Conservation (phyloP, 2,888 invertebrate species). For the Athrips mouffetella region DNA sequence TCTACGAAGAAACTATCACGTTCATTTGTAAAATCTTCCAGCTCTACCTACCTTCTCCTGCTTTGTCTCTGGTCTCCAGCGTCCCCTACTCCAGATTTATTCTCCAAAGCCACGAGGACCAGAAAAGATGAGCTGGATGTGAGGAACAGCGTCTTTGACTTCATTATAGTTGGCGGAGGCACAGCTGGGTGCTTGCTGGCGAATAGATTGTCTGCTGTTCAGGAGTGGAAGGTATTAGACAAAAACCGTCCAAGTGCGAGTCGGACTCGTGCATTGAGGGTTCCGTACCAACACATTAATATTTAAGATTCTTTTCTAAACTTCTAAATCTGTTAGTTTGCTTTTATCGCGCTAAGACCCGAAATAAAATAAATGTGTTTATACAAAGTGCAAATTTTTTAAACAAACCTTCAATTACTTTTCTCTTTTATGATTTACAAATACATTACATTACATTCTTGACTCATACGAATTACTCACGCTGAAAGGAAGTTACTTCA, state of each 20-base stretch:
- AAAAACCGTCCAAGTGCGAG: too few relatives aligned
- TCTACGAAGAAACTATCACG: too few relatives aligned
- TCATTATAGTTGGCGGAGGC: conserved; percentile 70
- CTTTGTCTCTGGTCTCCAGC: conserved; percentile 27
- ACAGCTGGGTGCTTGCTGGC: conserved; percentile 69
- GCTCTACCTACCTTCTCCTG: conserved; percentile 18
- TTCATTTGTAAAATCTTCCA: too few relatives aligned
- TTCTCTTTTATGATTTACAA: too few relatives aligned
- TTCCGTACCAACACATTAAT: too few relatives aligned
- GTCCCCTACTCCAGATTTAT: conserved; percentile 44
- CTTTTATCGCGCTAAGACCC: too few relatives aligned
- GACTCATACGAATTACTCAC: neutral
- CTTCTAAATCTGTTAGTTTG: too few relatives aligned
- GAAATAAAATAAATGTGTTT: too few relatives aligned
- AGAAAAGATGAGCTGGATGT: conserved; percentile 58
- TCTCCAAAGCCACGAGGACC: conserved; percentile 59
- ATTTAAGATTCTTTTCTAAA: too few relatives aligned
- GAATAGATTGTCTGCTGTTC: conserved; percentile 61
- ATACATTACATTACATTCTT: neutral
- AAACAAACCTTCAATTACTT: too few relatives aligned
- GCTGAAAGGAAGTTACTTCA: neutral
- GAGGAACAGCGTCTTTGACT: conserved; percentile 68
- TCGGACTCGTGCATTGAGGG: too few relatives aligned
- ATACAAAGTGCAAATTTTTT: too few relatives aligned
- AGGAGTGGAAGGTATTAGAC: conserved; percentile 66